Conservation (phyloP, 2,888 invertebrate genomes). For the Shargacucullia verbasci region DNA sequence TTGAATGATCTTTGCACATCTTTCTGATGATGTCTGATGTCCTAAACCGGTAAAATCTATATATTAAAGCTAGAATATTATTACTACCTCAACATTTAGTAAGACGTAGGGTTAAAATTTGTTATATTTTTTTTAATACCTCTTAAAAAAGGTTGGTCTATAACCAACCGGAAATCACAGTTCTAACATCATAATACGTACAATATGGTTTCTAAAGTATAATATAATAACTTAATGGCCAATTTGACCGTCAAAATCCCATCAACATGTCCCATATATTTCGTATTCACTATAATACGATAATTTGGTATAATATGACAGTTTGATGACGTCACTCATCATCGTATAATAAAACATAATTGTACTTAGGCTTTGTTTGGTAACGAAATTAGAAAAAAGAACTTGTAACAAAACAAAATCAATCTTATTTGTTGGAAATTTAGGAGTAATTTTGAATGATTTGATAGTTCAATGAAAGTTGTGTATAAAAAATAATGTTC, state of each 20-base stretch:
- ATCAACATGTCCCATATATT: conserved; percentile 20
- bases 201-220: conserved; percentile 18
- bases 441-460: too few species aligned
- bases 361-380: conserved; percentile 25
- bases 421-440: not conserved
- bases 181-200: not conserved
- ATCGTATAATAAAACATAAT: conserved; percentile 30
- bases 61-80: too few species aligned
- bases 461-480: too few species aligned
- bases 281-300: conserved; percentile 29
- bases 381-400: conserved; percentile 4
- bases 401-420: not conserved
- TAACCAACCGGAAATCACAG: too few species aligned
- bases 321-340: conserved; percentile 29
- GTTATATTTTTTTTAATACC: too few species aligned
- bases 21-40: too few species aligned
- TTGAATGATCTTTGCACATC: too few species aligned
- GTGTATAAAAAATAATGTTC: too few species aligned
- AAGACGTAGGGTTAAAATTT: too few species aligned
- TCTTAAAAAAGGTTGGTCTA: too few species aligned
- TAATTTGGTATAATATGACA: conserved; percentile 43
- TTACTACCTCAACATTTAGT: too few species aligned
- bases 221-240: conserved; percentile 12
- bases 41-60: too few species aligned
- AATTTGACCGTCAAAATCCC: conserved; percentile 37